Conservation (phyloP, 1,140 invertebrate species). For the Drosophila cardini region DNA sequence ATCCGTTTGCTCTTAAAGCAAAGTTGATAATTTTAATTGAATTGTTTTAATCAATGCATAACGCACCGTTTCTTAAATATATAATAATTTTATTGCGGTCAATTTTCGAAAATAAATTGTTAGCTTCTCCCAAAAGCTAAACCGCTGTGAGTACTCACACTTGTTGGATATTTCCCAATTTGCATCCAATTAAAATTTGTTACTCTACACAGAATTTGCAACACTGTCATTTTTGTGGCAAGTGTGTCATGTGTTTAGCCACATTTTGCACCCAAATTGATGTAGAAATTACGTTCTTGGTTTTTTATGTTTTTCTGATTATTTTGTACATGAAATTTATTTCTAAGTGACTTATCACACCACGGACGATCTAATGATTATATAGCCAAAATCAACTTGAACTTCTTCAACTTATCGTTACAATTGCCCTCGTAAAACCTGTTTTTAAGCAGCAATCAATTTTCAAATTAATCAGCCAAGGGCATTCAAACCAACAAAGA, state of each 20-base stretch:
- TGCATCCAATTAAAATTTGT: slow-evolving; percentile 73
- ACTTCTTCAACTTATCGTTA: slow-evolving; percentile 16
- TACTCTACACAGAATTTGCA: slow-evolving; percentile 21
- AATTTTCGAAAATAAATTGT: slow-evolving; percentile 41
- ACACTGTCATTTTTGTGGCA: background rate
- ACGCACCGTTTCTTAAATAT: slow-evolving; percentile 22
- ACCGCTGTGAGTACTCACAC: slow-evolving; percentile 3
- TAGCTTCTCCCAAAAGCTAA: slow-evolving; percentile 3
- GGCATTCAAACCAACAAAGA: background rate
- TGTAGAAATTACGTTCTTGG: background rate
- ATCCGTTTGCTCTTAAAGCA: slow-evolving; percentile 35
- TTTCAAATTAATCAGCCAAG: slow-evolving; percentile 11
- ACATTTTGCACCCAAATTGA: slow-evolving; percentile 8
- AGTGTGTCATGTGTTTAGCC: slow-evolving; percentile 15
- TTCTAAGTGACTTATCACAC: background rate
- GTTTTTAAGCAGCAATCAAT: background rate
- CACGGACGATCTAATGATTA: background rate
- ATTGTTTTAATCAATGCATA: slow-evolving; percentile 64
- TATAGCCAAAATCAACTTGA: slow-evolving; percentile 7
- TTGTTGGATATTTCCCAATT: slow-evolving; percentile 59
- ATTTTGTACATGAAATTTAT: background rate
- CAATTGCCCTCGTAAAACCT: slow-evolving; percentile 18
- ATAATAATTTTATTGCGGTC: slow-evolving; percentile 57
- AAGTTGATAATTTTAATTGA: slow-evolving; percentile 63
- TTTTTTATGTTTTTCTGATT: background rate